Conservation (phyloP, 2,797 vertebrate species). For the Pogoniulus pusillus region DNA sequence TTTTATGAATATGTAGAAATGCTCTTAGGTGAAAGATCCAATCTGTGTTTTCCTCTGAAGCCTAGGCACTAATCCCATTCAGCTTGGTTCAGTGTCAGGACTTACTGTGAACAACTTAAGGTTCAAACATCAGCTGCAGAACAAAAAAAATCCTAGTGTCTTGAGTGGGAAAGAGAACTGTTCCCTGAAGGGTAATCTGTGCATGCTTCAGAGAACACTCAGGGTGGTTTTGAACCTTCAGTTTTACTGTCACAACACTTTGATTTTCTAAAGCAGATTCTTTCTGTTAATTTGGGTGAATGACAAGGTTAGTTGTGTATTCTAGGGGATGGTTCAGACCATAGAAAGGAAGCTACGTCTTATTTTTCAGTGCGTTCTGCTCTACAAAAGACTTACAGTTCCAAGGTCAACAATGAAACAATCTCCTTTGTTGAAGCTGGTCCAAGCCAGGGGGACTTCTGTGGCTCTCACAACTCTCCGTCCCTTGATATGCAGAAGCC, state of each 20-base stretch:
- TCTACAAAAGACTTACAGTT: slow-evolving; percentile 76
- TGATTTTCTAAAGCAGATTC: background rate
- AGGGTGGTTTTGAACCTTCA: background rate
- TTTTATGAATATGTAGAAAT: background rate
- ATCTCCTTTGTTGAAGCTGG: slow-evolving; percentile 90
- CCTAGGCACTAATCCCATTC: background rate
- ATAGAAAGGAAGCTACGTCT: background rate
- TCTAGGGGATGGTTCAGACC: background rate
- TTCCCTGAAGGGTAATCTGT: background rate
- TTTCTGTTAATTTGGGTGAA: background rate
- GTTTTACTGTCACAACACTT: too few species aligned
- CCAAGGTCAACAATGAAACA: slow-evolving; percentile 92
- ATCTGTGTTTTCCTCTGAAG: background rate
- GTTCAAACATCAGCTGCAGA: background rate
- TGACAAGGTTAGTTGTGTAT: background rate
- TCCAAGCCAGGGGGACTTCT: slow-evolving; percentile 86
- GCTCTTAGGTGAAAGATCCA: background rate
- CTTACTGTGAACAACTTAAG: background rate
- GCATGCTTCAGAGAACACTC: background rate
- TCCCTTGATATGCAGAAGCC: slow-evolving; percentile 90
- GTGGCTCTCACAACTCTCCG: slow-evolving; percentile 87
- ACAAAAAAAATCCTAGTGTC: background rate
- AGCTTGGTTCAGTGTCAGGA: background rate
- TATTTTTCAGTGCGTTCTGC: background rate
- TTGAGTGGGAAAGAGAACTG: background rate